A percentile compares a stretch with the other conserved stretches of the same genome.
These are phyloP conservation scores for Dissostichus mawsoni DNA, from an alignment of 2,113 vertebrate genomes.

Conservation along the genomic window DNA sequence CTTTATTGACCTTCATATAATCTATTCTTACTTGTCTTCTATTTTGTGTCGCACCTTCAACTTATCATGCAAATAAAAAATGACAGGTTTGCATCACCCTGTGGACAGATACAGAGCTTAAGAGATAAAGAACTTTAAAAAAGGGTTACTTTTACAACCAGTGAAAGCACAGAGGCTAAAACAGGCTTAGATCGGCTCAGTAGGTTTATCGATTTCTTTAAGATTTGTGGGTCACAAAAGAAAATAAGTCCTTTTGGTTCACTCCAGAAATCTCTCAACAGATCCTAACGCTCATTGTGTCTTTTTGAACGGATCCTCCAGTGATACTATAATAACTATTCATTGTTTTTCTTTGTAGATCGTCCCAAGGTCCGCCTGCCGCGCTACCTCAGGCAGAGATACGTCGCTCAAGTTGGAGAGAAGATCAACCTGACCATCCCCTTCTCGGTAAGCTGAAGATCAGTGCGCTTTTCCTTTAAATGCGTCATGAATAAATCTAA, in stretches of 20 bases:
- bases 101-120: neutral
- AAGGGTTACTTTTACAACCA: neutral
- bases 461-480: neutral
- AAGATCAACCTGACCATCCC: constrained; percentile 93
- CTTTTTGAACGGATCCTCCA: neutral
- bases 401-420: constrained; percentile 86
- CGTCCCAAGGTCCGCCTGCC: constrained; percentile 93
- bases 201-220: neutral
- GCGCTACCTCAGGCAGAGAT: constrained; percentile 90
- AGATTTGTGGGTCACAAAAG: constrained; percentile 19
- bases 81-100: neutral
- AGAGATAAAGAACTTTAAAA: neutral
- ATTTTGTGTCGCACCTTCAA: neutral
- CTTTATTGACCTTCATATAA: neutral
- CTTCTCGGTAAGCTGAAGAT: constrained; percentile 86
- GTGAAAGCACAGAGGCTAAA: neutral
- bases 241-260: neutral
- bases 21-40: neutral
- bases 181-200: constrained; percentile 9
- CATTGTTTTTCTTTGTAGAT: constrained; percentile 77
- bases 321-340: too few relatives aligned
- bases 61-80: neutral
- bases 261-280: neutral
- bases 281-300: neutral
- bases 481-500: neutral